Base-by-base conservation (phyloP, 2,113 vertebrate genomes). In the Agelaius phoeniceus region DNA sequence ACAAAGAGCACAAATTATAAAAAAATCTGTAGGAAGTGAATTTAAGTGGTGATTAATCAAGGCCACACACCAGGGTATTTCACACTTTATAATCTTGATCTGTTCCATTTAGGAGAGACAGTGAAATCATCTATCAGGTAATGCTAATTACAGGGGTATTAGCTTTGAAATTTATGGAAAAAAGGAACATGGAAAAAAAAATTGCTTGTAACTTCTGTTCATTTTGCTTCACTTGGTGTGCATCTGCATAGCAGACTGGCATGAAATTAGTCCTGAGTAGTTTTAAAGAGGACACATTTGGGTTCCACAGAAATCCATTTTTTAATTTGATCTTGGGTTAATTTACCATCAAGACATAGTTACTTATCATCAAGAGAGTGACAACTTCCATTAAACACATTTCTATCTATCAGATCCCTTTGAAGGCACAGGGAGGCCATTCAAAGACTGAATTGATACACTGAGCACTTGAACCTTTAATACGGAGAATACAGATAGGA, bases 31-130 rank as follows among this genome's bases (percentile, higher is more conserved):
- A 71, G 31, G 66, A 85, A 88, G 46, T 51, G n/a, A 88, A 61
- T 62, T 46, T 90, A 46, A 93, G 44, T 7, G 1, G 10, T 89
- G 65, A 73, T 90, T 96, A 95, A 87, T 89, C 54, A 95, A 81
- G 30, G 54, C 10, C 49, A 62, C 20, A 58, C 23, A 82, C 27
- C 4, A 52, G 46, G 8, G 27, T 76, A 88, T 71, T 94, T 96
- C 78, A 69, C 18, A 66, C 22, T 18, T 90, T 78, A 18, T 37
- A 35, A 80, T 55, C 48, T 84, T 72, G 51, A 28, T 90, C 80
- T 76, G 2, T 88, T 91, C 22, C 46, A 71, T 66, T 91, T 95
- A 75, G 24, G 8, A 46, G 75, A 93, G 65, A 71, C 21, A 76
- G 58, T 46, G 67, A 94, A 93, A 73, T 4, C 26, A 16, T 51